Conservation (phyloP, 1,140 invertebrate genomes). For the Carposina sasakii region DNA sequence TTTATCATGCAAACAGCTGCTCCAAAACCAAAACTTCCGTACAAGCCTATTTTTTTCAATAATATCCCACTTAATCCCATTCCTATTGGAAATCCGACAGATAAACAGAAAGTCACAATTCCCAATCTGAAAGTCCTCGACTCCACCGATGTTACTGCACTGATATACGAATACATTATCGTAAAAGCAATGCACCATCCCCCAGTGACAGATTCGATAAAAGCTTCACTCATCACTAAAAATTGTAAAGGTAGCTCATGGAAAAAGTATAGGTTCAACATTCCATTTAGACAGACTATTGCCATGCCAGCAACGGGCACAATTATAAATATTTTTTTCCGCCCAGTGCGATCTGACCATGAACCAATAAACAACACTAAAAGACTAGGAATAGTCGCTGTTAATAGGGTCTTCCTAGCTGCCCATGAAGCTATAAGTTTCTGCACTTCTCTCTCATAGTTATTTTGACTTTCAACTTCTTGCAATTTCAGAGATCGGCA, state of each 20-base stretch:
- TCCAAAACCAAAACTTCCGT: slow-evolving; percentile 51
- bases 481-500: slow-evolving; percentile 46
- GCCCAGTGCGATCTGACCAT: slow-evolving; percentile 71
- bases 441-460: slow-evolving; percentile 50
- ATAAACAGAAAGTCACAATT: slow-evolving; percentile 70
- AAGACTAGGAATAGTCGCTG: slow-evolving; percentile 70
- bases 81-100: slow-evolving; percentile 63
- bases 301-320: slow-evolving; percentile 46
- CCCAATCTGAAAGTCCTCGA: slow-evolving; percentile 73
- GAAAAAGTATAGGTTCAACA: slow-evolving; percentile 70
- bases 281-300: slow-evolving; percentile 52
- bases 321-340: slow-evolving; percentile 72
- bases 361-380: slow-evolving; percentile 75
- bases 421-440: slow-evolving; percentile 37
- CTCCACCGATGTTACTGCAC: slow-evolving; percentile 69
- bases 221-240: slow-evolving; percentile 60
- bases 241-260: slow-evolving; percentile 59
- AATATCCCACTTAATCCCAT: slow-evolving; percentile 59
- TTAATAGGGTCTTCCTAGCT: slow-evolving; percentile 43
- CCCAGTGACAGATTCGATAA: slow-evolving; percentile 68
- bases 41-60: slow-evolving; percentile 54
- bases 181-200: slow-evolving; percentile 71
- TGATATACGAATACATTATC: slow-evolving; percentile 72
- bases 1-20: slow-evolving; percentile 43
- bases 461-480: slow-evolving; percentile 34